Conservation (phyloP, 2,113 vertebrate genomes). For the Plotosus lineatus region DNA sequence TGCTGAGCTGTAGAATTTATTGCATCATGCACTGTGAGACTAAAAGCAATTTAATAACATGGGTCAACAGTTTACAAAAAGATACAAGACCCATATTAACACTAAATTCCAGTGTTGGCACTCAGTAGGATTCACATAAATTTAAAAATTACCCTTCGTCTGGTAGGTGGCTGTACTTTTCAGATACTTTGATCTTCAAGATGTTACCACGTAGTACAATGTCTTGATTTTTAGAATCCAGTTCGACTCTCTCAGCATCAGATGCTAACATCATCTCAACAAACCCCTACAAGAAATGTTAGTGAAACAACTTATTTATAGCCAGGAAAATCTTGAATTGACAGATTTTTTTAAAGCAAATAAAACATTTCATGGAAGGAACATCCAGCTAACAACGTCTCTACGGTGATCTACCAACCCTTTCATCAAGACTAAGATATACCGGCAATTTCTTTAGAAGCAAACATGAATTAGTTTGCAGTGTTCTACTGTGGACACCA, state of each 20-base stretch:
- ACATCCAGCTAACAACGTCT: no score
- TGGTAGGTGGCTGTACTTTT: slow-evolving; percentile 54
- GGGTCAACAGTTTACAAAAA: neutral
- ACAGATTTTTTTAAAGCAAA: no score
- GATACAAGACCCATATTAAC: neutral
- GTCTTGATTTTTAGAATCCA: slow-evolving; percentile 30
- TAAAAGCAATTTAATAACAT: neutral
- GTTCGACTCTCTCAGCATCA: slow-evolving; percentile 54
- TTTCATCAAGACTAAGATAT: no score
- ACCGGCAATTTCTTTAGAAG: no score
- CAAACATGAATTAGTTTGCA: no score
- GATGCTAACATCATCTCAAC: slow-evolving; percentile 59
- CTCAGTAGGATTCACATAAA: neutral
- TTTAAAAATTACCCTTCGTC: slow-evolving; percentile 55
- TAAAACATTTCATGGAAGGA: no score
- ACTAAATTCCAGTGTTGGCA: neutral
- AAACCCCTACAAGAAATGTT: slow-evolving; percentile 30
- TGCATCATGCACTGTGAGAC: neutral
- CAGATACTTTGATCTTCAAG: slow-evolving; percentile 50
- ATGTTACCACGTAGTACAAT: slow-evolving; percentile 28
- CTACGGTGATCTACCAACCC: no score
- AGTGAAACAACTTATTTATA: neutral
- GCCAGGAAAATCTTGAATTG: neutral
- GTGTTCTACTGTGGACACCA: no score
- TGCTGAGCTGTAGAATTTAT: neutral